Conservation (phyloP, 2,797 vertebrate species). For the Anas acuta region DNA sequence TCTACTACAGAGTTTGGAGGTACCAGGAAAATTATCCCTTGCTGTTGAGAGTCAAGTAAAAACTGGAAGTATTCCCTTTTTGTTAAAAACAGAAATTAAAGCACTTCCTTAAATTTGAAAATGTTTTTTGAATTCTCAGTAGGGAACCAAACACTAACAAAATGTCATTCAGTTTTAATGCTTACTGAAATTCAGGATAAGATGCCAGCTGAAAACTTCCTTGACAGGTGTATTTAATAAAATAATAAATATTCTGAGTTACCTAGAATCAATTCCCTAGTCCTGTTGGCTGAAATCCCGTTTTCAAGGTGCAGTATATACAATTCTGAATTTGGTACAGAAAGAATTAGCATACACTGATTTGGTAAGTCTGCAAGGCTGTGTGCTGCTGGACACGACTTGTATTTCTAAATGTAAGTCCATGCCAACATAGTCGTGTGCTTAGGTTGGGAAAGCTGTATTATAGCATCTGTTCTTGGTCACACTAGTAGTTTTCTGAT, state of each 20-base stretch:
- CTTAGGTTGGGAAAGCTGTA: neutral
- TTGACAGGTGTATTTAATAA: neutral
- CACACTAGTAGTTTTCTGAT: neutral
- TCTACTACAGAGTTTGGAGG: neutral
- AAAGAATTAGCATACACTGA: neutral
- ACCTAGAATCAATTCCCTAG: neutral
- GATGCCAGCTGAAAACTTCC: neutral
- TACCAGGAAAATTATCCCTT: neutral
- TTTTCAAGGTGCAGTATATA: neutral
- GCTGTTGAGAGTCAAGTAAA: neutral
- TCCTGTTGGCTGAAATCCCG: neutral
- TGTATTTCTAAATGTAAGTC: neutral
- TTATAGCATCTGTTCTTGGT: neutral
- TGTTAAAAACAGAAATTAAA: neutral
- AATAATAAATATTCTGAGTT: neutral
- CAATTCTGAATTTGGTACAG: neutral
- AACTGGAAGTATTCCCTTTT: neutral
- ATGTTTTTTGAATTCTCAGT: neutral
- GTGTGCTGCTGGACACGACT: neutral
- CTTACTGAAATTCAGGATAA: neutral
- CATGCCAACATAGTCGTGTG: neutral
- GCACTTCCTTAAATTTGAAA: neutral
- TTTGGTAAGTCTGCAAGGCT: accelerated
- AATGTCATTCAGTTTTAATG: neutral
- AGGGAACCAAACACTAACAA: neutral